A percentile compares a stretch with the other conserved stretches of the same genome.
Evolutionary conservation across 2,113 vertebrate species (phyloP).

Genomic region (Vombatus ursinus): DNA sequence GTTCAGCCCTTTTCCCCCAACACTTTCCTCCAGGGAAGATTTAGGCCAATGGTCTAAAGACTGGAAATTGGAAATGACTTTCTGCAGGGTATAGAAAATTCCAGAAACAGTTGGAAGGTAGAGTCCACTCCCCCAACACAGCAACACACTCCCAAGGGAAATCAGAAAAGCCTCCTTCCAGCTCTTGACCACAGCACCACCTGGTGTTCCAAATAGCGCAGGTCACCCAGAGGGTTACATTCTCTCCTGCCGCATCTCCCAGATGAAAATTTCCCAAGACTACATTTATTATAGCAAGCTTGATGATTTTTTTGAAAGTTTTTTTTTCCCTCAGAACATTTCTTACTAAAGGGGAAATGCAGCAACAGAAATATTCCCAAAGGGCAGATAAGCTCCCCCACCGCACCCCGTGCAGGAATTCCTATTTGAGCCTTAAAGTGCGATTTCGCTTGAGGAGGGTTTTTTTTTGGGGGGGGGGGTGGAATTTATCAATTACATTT

Average conservation of each 20-base stretch:
- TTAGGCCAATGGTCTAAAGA: neutral
- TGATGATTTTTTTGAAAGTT: constrained; percentile 2
- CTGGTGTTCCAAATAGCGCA: constrained; percentile 5
- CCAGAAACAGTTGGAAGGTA: neutral
- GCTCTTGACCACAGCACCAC: constrained; percentile 23
- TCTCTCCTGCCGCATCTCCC: neutral
- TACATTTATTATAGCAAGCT: neutral
- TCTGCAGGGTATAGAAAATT: neutral
- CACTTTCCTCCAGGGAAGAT: neutral
- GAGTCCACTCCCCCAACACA: no score
- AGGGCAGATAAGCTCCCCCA: neutral
- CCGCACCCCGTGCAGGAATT: neutral
- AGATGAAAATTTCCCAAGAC: neutral
- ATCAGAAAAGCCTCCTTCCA: neutral
- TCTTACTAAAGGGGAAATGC: neutral
- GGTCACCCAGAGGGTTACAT: neutral
- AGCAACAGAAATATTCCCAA: neutral
- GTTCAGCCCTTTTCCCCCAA: neutral
- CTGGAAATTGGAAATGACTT: neutral
- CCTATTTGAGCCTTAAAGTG: neutral
- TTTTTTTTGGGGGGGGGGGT: neutral
- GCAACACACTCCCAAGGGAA: neutral
- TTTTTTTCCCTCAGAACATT: neutral
- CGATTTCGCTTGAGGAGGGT: neutral
- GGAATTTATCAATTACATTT: neutral